Base-by-base conservation (phyloP, 2,113 vertebrate species). In the Lepidiolamprologus cunningtoni region DNA sequence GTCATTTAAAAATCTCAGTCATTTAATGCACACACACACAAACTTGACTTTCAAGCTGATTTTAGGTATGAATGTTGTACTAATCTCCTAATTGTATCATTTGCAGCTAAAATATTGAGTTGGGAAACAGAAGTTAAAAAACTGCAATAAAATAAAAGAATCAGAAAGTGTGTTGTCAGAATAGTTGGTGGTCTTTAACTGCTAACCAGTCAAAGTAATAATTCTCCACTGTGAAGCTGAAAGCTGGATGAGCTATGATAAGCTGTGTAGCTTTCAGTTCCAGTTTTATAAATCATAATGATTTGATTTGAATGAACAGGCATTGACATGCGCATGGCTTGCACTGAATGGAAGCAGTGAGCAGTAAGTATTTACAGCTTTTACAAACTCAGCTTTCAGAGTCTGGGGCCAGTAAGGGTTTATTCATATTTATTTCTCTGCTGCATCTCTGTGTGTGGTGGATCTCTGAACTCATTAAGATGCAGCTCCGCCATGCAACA, bases 391-490 rank as follows among this genome's bases (percentile, higher is more conserved):
- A 33, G 5, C 61, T 17, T 89, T 84, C 19, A 83, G 81, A 86
- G 58, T 42, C 78, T 16, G 7, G 40, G 78, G 76, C 79, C 81
- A 82, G 73, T 79, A 55, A 81, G 58, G 78, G 68, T 89, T 80
- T 93, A 90, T 92, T 95, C 80, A 87, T 63, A 85, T 94, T 93
- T 85, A 92, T 91, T 93, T 94, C 86, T 86, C 89, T 40, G 11
- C 90, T 91, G 90, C 28, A 16, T 87, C 86, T 89, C 71, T 90
- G 83, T 84, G 82, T 92, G 87, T 23, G 88, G 73, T 37, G 78
- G 81, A 79, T 83, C 89, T 92, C 89, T 57, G 63, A 91, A 92
- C 93, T 93, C 86, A 90, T 91, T 93, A 92, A 89, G 83, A 93
- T 92, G 78, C 88, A 87, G 80, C 87, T 93, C 85, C 4, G 52